phyloP scores from a whole-genome alignment of 2,797 vertebrate species.

The Rhabdomys pumilio region DNA sequence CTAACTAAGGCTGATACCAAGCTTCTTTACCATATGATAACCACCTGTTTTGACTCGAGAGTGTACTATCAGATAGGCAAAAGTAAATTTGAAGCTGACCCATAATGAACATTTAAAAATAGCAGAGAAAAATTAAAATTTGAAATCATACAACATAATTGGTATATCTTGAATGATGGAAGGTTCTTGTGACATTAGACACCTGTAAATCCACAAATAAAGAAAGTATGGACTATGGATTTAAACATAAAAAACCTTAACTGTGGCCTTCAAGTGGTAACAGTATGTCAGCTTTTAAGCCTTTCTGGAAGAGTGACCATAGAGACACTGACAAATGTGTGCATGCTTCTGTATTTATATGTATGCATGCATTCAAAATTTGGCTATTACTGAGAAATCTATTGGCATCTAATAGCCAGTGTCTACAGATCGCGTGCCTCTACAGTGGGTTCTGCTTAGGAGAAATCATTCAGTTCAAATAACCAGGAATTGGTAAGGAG shows the following conservation, averaged over 20 bases:
- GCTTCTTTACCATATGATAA: neutral
- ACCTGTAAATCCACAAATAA: neutral
- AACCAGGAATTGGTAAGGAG: neutral
- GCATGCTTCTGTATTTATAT: neutral
- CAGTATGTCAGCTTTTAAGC: neutral
- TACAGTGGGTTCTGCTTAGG: neutral
- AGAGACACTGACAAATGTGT: neutral
- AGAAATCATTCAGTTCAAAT: neutral
- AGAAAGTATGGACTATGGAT: neutral
- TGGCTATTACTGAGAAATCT: neutral
- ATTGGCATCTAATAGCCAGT: neutral
- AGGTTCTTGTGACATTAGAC: neutral
- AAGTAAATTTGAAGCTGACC: neutral
- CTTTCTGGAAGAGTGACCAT: neutral
- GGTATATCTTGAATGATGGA: neutral
- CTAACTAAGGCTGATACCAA: neutral
- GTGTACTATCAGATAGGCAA: neutral
- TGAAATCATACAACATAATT: neutral
- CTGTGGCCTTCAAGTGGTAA: neutral
- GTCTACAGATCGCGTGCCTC: neutral
- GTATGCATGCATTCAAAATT: accelerated
- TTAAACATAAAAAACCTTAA: neutral
- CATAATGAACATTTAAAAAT: neutral
- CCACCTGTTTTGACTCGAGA: neutral
- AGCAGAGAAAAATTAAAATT: neutral